Evolutionary conservation across 2,797 vertebrate species (phyloP), one percentile per base, ranked within the genome.

Genomic region (Syncerus caffer): DNA sequence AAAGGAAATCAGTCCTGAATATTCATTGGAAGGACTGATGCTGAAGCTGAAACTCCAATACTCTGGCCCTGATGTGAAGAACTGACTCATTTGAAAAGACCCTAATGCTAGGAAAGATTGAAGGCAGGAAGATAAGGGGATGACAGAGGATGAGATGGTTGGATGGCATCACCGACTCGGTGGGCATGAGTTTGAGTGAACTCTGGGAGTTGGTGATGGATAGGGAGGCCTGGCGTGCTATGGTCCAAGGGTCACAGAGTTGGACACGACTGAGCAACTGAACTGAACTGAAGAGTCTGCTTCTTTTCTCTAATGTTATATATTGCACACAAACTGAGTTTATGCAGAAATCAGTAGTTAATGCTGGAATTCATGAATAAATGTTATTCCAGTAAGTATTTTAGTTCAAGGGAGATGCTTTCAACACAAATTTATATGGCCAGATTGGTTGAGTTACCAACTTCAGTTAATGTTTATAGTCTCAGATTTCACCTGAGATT

Each of bases 391-490:
- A 80, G 25, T 27, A 3, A 4, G 42, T 89, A 45, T 94, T 96
- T 94, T 60, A 57, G 82, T 74, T 96, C 29, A 93, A 96, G 47
- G 2, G 62, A 79, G 34, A 80, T 50, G 42, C 31, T 64, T 92
- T 74, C 29, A 88, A 83, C 13, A 16, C 8, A 79, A 84, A 94
- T 93, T 47, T 78, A 17, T 60, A 50, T 17, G 45, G 47, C 0
- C 13, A 50, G 3, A 64, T 85, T 85, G 97, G 64, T 45, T 95
- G 91, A 98, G 89, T 47, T 93, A 85, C 14, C 80, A 78, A 23
- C 13, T 90, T 93, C 0, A 42, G 76, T 50, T 11, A 16, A 45
- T 80, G 11, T 87, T 62, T 93, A 67, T 11, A 67, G 85, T 89
- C 31, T 96, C 76, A 85, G 38, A 55, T 27, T 38, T 60, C 42